Evolutionary conservation across 2,797 vertebrate genomes (phyloP).

Genomic region (Limnodromus scolopaceus): DNA sequence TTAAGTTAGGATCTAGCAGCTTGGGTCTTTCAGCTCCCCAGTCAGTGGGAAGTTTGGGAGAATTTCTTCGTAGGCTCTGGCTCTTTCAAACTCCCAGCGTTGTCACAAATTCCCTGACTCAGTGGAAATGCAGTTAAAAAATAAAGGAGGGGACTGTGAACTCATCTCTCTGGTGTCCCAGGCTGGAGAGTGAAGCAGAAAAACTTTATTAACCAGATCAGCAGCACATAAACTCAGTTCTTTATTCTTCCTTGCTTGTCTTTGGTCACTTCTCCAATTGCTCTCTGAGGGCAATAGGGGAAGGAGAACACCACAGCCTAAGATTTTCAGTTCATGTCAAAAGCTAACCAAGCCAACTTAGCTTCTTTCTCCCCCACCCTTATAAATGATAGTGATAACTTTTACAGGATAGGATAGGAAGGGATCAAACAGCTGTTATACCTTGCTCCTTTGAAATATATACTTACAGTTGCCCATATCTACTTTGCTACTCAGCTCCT

Average conservation of each 20-base stretch:
- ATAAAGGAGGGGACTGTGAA: not conserved
- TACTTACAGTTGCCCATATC: not conserved
- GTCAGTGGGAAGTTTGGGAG: not conserved
- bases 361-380: not conserved
- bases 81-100: not conserved
- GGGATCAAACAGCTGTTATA: not conserved
- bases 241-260: not conserved
- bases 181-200: not conserved
- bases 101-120: not conserved
- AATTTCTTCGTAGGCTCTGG: not conserved
- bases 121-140: slow-evolving; percentile 12
- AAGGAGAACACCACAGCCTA: not conserved
- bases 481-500: not conserved
- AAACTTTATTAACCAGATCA: not conserved
- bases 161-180: not conserved
- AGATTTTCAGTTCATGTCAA: not conserved
- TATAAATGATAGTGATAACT: not conserved
- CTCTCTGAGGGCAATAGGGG: not conserved
- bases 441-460: not conserved
- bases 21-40: not conserved
- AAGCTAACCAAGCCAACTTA: not conserved
- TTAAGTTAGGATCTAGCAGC: not conserved
- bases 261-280: not conserved
- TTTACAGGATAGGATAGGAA: not conserved
- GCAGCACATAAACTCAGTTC: not conserved